These are phyloP conservation scores for Syrphus vitripennis DNA, from an alignment of 2,888 invertebrate genomes.

Conservation along the genomic window DNA sequence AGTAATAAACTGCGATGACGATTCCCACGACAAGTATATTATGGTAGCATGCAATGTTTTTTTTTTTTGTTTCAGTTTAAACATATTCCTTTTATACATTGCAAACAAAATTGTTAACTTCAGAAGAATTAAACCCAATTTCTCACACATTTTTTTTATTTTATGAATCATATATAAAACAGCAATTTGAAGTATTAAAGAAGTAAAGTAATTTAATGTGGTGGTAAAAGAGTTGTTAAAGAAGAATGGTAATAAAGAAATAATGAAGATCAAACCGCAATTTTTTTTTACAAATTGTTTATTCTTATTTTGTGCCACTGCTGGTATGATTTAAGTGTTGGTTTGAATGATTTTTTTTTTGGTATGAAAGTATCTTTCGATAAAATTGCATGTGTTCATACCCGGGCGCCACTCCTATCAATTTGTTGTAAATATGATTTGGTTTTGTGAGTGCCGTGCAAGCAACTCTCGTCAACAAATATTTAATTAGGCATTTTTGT, in stretches of 20 bases:
- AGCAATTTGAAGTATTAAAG: background rate
- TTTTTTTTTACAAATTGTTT: constrained; percentile 22
- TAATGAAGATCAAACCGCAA: constrained; percentile 2
- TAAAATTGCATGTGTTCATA: background rate
- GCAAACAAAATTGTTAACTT: constrained; percentile 28
- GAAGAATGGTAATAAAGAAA: background rate
- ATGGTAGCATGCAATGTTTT: constrained; percentile 51
- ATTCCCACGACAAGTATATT: constrained; percentile 57
- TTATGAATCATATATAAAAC: background rate
- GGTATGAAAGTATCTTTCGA: background rate
- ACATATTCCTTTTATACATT: constrained; percentile 26
- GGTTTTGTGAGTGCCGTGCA: background rate
- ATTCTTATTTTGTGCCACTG: too few relatives aligned
- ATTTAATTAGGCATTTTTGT: too few relatives aligned
- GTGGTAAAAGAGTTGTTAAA: background rate
- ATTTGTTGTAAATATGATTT: background rate
- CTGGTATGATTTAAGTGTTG: background rate
- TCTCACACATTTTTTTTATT: constrained; percentile 51
- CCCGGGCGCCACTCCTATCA: background rate
- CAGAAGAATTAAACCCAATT: constrained; percentile 43
- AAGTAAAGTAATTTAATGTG: constrained; percentile 1
- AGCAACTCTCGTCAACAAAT: too few relatives aligned
- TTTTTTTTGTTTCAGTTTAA: background rate
- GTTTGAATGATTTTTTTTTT: background rate
- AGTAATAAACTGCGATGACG: constrained; percentile 29